These are phyloP conservation scores for Dynastes tityus DNA, from an alignment of 2,888 invertebrate species.

Conservation along the genomic window DNA sequence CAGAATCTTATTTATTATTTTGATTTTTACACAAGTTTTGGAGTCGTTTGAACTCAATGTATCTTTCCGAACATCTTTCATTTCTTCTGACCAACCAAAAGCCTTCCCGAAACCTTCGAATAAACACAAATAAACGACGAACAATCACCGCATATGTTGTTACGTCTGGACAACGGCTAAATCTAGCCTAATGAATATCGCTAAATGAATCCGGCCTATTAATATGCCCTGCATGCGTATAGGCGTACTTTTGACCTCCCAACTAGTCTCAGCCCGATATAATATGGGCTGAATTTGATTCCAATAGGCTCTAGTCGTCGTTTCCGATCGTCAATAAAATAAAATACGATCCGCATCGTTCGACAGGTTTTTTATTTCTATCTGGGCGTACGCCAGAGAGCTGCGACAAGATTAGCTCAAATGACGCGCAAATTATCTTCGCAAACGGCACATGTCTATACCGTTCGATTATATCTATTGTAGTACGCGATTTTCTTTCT, in stretches of 20 bases:
- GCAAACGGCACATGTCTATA: conserved; percentile 4
- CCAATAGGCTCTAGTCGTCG: not conserved
- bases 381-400: conserved; percentile 43
- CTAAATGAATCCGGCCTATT: too few relatives aligned
- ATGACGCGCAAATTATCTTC: conserved; percentile 46
- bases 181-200: too few relatives aligned
- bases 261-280: not conserved
- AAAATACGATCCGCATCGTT: conserved; percentile 46
- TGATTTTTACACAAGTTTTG: too few relatives aligned
- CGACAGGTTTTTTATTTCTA: conserved; percentile 48
- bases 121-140: too few relatives aligned
- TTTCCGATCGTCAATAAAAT: conserved; percentile 42
- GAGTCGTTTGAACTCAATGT: too few relatives aligned
- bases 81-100: too few relatives aligned
- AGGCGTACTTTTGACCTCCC: not conserved
- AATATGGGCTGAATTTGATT: conserved; percentile 5
- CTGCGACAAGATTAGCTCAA: conserved; percentile 46
- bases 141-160: too few relatives aligned
- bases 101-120: too few relatives aligned
- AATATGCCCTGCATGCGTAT: not conserved
- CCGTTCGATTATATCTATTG: conserved; percentile 11
- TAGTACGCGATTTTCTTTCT: not conserved
- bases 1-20: too few relatives aligned
- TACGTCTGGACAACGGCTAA: too few relatives aligned
- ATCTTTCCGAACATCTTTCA: too few relatives aligned